Evolutionary conservation across 1,140 invertebrate species (phyloP).

Genomic region (Pachypsylla venusta): DNA sequence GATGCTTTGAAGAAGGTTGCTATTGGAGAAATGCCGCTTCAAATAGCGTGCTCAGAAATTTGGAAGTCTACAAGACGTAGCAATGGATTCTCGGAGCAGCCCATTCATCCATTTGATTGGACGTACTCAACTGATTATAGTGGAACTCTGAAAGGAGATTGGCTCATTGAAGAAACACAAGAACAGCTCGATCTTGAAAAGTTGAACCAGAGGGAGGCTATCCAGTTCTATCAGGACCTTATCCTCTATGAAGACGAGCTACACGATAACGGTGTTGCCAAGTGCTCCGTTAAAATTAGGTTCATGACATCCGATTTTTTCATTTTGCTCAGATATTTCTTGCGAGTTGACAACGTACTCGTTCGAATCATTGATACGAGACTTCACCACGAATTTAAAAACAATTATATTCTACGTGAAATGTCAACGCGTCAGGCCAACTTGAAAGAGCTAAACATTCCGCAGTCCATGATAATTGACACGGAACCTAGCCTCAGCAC

Average conservation of each 20-base stretch:
- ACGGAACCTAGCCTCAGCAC: not conserved
- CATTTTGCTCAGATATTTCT: constrained; percentile 75
- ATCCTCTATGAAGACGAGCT: constrained; percentile 95
- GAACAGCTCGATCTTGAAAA: constrained; percentile 73
- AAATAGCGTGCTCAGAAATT: constrained; percentile 74
- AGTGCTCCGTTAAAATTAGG: constrained; percentile 85
- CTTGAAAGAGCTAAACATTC: not conserved
- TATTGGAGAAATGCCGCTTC: constrained; percentile 57
- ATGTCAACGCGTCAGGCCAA: constrained; percentile 48
- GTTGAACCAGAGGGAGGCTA: constrained; percentile 77
- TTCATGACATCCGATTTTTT: constrained; percentile 93
- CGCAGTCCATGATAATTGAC: not conserved
- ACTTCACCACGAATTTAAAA: constrained; percentile 67
- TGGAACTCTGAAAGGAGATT: constrained; percentile 59
- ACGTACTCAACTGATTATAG: constrained; percentile 90
- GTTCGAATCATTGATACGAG: constrained; percentile 82
- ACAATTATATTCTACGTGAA: constrained; percentile 59
- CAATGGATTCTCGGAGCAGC: constrained; percentile 50
- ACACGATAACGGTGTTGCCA: constrained; percentile 91
- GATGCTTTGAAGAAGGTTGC: constrained; percentile 76
- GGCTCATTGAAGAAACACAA: constrained; percentile 29
- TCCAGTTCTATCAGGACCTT: constrained; percentile 88
- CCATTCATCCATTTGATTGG: constrained; percentile 90
- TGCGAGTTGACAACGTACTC: constrained; percentile 86
- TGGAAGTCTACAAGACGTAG: constrained; percentile 63